These are phyloP conservation scores for Threskiornis aethiopicus DNA, from an alignment of 2,797 vertebrate genomes.

Conservation along the genomic window DNA sequence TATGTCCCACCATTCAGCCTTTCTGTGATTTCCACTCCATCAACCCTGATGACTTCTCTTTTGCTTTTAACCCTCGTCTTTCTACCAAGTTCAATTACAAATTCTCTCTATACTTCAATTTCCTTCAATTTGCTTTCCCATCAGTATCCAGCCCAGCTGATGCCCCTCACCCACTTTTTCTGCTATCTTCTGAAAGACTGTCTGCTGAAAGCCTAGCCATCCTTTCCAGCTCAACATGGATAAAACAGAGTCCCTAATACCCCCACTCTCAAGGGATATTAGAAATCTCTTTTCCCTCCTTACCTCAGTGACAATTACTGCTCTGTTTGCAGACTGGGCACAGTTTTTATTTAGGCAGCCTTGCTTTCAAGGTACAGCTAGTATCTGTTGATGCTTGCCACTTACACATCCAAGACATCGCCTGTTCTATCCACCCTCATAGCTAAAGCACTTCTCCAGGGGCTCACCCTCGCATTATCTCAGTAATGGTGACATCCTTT, in stretches of 20 bases:
- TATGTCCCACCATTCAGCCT: not conserved
- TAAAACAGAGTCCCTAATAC: not conserved
- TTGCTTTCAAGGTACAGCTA: not conserved
- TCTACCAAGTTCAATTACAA: not conserved
- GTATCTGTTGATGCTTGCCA: not conserved
- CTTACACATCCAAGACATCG: not conserved
- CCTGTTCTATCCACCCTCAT: not conserved
- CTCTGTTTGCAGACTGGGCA: not conserved
- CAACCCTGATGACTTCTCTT: not conserved
- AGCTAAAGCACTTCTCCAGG: not conserved
- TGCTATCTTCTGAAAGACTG: not conserved
- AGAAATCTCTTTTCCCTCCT: not conserved
- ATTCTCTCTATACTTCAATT: not conserved
- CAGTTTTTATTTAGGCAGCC: not conserved
- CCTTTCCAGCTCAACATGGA: rapidly evolving
- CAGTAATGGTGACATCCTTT: not conserved
- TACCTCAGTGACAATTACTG: not conserved
- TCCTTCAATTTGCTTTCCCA: not conserved
- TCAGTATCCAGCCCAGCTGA: not conserved
- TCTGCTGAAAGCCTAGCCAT: not conserved
- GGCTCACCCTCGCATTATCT: not conserved
- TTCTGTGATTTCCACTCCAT: not conserved
- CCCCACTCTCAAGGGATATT: not conserved
- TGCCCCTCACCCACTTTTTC: not conserved
- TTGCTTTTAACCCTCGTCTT: not conserved